Evolutionary conservation across 1,140 invertebrate genomes (phyloP), one percentile per base, ranked within the genome.

Genomic region (Penaeus japonicus): DNA sequence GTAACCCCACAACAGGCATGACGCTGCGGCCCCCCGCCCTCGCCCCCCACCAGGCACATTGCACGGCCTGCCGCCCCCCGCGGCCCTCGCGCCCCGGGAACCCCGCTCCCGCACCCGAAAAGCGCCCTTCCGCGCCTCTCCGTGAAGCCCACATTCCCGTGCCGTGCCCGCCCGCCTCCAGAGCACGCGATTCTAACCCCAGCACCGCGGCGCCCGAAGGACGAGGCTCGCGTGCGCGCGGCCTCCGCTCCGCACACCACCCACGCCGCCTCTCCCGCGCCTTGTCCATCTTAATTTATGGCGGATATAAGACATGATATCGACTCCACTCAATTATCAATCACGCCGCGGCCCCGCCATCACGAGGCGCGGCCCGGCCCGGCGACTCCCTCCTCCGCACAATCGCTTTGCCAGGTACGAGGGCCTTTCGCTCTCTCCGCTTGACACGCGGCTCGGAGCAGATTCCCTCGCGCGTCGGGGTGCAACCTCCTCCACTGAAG

Each of bases 261-360:
- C 30, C n/a, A 70, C 62, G n/a, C n/a, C 30, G 62, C 78, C 85
- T 57, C 85, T 32, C 53, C 59, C 85, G 59, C 62, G 59, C 65
- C 85, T 82, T 82, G 79, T 82, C 85, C 79, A 73, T 82, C 85
- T 87, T 87, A 87, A 82, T 87, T 87, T 82, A 87, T 82, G 79
- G 35, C 77, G 22, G 62, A 73, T 87, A 82, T 87, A 82, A 87
- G 79, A 87, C 78, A 87, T 18, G 85, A 87, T 75, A 87, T 82
- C 54, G 79, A 87, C 39, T 27, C 53, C 57, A n/a, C n/a, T 65
- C 78, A 82, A 82, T 82, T 82, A 82, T 82, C 65, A 73, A 87
- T 82, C 78, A 82, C 84, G 24, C 24, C 75, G 57, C 55, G 53
- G 84, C 84, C 75, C n/a, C 27, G 24, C 81, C 24, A 12, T 53